Percentiles rank a stretch among this genome's conserved stretches.
Evolutionary conservation across 2,888 invertebrate species (phyloP).

Genomic region (Galerucella pusilla): DNA sequence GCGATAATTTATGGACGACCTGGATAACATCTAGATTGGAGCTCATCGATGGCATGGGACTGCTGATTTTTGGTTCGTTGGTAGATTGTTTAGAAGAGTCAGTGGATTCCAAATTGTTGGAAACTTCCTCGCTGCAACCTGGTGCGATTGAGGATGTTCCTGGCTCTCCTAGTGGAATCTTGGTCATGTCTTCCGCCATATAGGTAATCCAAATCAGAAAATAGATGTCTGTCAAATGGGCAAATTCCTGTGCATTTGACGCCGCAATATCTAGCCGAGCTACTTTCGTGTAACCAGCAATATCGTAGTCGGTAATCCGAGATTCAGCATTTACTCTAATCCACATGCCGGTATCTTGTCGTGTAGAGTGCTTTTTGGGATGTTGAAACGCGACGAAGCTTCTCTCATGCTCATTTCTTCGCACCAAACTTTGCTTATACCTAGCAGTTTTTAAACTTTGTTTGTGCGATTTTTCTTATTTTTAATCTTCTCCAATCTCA

Average conservation of each 20-base stretch:
- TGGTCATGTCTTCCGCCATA: constrained; percentile 9
- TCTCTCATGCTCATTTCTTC: not conserved
- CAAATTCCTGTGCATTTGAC: not conserved
- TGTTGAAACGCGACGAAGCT: not conserved
- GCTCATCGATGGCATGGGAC: too few species aligned
- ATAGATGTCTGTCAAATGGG: not conserved
- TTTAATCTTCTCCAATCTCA: not conserved
- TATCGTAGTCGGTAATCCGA: not conserved
- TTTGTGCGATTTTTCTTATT: not conserved
- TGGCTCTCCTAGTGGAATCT: not conserved
- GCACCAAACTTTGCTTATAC: too few species aligned
- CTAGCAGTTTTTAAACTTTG: too few species aligned
- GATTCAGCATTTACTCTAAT: not conserved
- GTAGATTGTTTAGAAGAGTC: too few species aligned
- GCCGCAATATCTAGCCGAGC: not conserved
- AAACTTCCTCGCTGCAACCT: too few species aligned
- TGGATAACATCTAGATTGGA: too few species aligned
- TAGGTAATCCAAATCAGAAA: not conserved
- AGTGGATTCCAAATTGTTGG: too few species aligned
- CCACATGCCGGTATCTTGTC: not conserved
- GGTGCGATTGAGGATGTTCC: too few species aligned
- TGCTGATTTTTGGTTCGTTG: too few species aligned
- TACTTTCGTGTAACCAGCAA: not conserved
- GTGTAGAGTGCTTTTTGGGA: not conserved
- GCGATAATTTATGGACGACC: too few species aligned